Evolutionary conservation across 2,888 invertebrate genomes (phyloP).

Genomic region (Abrostola tripartita): DNA sequence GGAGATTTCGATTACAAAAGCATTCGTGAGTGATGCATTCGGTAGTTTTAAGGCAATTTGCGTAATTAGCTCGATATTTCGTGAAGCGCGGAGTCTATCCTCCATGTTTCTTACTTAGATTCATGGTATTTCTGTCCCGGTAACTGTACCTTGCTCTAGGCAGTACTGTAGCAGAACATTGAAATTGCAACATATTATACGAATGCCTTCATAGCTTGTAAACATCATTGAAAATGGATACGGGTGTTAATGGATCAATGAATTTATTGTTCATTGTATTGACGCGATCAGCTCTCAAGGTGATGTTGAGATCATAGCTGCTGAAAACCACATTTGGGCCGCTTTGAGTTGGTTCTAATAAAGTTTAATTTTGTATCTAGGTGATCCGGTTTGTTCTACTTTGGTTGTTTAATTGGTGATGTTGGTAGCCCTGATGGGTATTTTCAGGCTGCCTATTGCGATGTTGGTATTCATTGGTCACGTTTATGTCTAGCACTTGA

Average conservation of each 20-base stretch:
- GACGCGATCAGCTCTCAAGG: slow-evolving; percentile 46
- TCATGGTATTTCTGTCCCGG: not conserved
- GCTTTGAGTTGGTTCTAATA: slow-evolving; percentile 55
- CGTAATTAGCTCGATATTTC: too few relatives aligned
- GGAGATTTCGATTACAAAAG: not conserved
- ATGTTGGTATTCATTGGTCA: slow-evolving; percentile 11
- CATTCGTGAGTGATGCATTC: too few relatives aligned
- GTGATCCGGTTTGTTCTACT: slow-evolving; percentile 48
- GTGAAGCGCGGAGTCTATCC: too few relatives aligned
- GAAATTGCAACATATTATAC: slow-evolving; percentile 3
- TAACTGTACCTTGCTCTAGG: not conserved
- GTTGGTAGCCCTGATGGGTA: slow-evolving; percentile 17
- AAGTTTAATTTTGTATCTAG: slow-evolving; percentile 44
- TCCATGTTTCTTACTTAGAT: not conserved
- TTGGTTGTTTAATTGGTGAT: slow-evolving; percentile 3
- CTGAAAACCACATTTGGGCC: slow-evolving; percentile 50
- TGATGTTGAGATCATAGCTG: slow-evolving; percentile 45
- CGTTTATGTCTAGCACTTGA: slow-evolving; percentile 11
- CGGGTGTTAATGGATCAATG: slow-evolving; percentile 55
- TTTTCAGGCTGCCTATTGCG: slow-evolving; percentile 29
- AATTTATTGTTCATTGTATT: slow-evolving; percentile 65
- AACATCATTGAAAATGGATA: slow-evolving; percentile 64
- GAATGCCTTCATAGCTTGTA: slow-evolving; percentile 43
- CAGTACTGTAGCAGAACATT: not conserved
- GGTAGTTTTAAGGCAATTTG: too few relatives aligned